Conservation (phyloP, 2,888 invertebrate genomes). For the Platycheirus rosarum region DNA sequence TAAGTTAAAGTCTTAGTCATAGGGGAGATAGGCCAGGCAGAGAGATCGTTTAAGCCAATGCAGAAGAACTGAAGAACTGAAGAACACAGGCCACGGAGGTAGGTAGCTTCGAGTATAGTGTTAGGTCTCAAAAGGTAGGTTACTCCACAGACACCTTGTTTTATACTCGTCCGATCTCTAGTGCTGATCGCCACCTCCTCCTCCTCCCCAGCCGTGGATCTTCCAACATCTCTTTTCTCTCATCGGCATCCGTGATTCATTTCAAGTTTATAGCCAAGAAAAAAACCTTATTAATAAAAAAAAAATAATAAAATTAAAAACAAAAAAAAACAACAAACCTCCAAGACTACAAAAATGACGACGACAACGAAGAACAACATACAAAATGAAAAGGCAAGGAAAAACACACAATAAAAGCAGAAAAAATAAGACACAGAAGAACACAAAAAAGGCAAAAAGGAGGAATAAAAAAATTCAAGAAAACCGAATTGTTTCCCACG, state of each 20-base stretch:
- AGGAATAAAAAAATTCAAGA: slow-evolving; percentile 79
- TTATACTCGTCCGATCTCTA: slow-evolving; percentile 61
- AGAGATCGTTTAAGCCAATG: slow-evolving; percentile 48
- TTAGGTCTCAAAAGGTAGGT: slow-evolving; percentile 70
- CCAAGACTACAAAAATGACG: slow-evolving; percentile 66
- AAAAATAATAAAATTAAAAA: slow-evolving; percentile 64
- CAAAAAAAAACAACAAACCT: slow-evolving; percentile 67
- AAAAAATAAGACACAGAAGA: slow-evolving; percentile 78
- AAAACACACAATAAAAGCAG: slow-evolving; percentile 86
- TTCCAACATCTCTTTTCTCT: slow-evolving; percentile 38
- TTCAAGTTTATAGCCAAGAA: slow-evolving; percentile 74
- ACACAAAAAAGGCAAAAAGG: slow-evolving; percentile 69
- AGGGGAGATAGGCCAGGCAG: slow-evolving; percentile 42
- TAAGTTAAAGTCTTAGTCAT: slow-evolving; percentile 30
- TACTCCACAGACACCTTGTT: slow-evolving; percentile 73
- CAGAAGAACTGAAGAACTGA: slow-evolving; percentile 37
- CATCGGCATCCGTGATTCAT: slow-evolving; percentile 74
- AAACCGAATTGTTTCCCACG: slow-evolving; percentile 84
- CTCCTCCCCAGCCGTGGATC: slow-evolving; percentile 24
- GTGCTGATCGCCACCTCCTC: slow-evolving; percentile 22
- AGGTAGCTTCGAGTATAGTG: slow-evolving; percentile 65
- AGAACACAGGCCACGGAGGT: slow-evolving; percentile 52
- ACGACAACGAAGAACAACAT: slow-evolving; percentile 77
- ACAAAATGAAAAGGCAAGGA: slow-evolving; percentile 93
- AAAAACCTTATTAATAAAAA: slow-evolving; percentile 74